phyloP scores from a whole-genome alignment of 2,113 vertebrate species.

The Peromyscus leucopus region DNA sequence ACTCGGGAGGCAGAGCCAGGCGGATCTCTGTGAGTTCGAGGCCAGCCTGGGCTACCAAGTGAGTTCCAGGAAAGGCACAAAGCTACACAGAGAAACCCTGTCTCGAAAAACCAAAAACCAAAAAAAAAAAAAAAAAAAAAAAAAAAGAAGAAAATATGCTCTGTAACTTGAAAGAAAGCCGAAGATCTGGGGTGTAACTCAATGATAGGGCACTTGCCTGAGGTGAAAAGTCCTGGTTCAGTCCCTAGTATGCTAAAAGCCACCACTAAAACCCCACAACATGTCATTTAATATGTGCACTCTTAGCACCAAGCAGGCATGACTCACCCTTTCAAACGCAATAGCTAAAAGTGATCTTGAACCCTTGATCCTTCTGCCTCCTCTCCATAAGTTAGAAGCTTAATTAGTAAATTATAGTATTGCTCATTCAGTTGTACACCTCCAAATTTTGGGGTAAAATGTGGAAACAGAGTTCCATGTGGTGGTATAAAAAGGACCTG shows the following conservation, averaged over 20 bases:
- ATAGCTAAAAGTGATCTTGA: neutral
- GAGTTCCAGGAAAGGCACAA: too few species aligned
- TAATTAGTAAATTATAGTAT: neutral
- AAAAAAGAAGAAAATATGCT: neutral
- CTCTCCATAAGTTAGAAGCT: neutral
- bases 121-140: too few species aligned
- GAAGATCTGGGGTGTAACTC: neutral
- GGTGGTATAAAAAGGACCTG: too few species aligned
- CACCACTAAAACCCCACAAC: neutral
- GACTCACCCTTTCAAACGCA: neutral
- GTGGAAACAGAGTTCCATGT: neutral
- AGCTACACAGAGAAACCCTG: too few species aligned
- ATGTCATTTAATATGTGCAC: neutral
- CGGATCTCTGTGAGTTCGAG: too few species aligned
- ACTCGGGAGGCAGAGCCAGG: too few species aligned
- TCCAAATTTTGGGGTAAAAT: neutral
- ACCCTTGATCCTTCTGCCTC: neutral
- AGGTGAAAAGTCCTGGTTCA: neutral
- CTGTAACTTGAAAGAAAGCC: neutral
- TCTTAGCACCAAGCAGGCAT: neutral
- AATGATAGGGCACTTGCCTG: neutral
- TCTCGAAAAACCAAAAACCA: too few species aligned
- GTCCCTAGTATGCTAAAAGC: neutral
- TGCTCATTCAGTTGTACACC: neutral
- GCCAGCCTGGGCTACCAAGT: too few species aligned